Percentiles rank a stretch among this genome's conserved stretches.
phyloP scores from a whole-genome alignment of 2,113 vertebrate species.

The Craseonycteris thonglongyai region DNA sequence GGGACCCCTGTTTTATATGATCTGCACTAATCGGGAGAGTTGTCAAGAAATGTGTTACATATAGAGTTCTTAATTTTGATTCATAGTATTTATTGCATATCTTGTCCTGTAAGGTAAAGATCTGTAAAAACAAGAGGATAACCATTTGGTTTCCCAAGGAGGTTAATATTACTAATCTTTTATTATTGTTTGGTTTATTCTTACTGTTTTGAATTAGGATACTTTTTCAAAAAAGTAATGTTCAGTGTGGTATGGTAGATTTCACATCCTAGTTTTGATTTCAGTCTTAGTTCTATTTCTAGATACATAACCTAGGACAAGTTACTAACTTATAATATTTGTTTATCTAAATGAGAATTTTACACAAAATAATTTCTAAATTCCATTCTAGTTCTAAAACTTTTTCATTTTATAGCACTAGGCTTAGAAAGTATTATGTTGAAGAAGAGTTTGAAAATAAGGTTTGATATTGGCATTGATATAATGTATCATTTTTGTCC shows the following conservation, averaged over 20 bases:
- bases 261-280: background rate
- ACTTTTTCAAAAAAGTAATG: conserved; percentile 24
- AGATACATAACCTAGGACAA: background rate
- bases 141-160: background rate
- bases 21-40: background rate
- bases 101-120: background rate
- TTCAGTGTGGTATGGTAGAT: background rate
- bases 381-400: conserved; percentile 4
- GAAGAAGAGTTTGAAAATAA: background rate
- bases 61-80: conserved; percentile 25
- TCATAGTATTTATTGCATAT: background rate
- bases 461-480: background rate
- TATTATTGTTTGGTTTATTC: background rate
- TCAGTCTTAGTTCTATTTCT: background rate
- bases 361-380: background rate
- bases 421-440: background rate
- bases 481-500: background rate
- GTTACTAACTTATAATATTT: background rate
- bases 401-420: conserved; percentile 17
- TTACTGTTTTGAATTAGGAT: background rate
- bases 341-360: conserved; percentile 6
- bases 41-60: conserved; percentile 26
- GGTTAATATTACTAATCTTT: background rate
- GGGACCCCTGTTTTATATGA: too few species aligned
- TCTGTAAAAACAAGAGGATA: background rate